These are phyloP conservation scores for Coracias cyanogaster DNA, from an alignment of 2,797 vertebrate species.

Conservation along the genomic window DNA sequence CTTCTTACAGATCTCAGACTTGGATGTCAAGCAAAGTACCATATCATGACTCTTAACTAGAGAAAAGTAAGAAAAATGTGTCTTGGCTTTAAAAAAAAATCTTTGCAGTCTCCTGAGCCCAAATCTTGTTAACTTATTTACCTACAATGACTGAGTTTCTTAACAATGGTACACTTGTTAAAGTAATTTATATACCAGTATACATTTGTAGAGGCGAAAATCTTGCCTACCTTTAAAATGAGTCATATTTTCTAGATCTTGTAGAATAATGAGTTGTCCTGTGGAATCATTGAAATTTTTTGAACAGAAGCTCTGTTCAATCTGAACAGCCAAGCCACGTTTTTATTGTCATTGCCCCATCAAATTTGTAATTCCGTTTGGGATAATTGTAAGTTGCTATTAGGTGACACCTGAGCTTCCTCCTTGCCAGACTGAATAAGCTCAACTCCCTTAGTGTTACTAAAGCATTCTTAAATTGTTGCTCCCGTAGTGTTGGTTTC, in stretches of 20 bases:
- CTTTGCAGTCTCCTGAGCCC: neutral
- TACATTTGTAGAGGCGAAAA: neutral
- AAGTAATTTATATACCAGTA: neutral
- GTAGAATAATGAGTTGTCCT: neutral
- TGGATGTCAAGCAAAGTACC: neutral
- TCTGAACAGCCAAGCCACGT: neutral
- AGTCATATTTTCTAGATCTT: neutral
- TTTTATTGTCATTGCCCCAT: neutral
- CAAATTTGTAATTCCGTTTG: neutral
- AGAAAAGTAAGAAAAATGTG: neutral
- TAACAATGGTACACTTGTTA: neutral
- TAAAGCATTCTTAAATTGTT: neutral
- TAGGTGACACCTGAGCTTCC: neutral
- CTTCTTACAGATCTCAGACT: neutral
- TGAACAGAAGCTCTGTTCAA: neutral
- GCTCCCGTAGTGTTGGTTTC: neutral
- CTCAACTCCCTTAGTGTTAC: too few species aligned
- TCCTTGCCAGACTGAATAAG: neutral
- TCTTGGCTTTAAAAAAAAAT: neutral
- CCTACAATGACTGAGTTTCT: neutral
- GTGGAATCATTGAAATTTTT: neutral
- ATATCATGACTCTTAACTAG: neutral
- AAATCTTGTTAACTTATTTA: neutral
- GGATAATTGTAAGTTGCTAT: neutral
- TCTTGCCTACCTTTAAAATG: neutral